Evolutionary conservation across 2,113 vertebrate genomes (phyloP).

Genomic region (Chaetops frenatus): DNA sequence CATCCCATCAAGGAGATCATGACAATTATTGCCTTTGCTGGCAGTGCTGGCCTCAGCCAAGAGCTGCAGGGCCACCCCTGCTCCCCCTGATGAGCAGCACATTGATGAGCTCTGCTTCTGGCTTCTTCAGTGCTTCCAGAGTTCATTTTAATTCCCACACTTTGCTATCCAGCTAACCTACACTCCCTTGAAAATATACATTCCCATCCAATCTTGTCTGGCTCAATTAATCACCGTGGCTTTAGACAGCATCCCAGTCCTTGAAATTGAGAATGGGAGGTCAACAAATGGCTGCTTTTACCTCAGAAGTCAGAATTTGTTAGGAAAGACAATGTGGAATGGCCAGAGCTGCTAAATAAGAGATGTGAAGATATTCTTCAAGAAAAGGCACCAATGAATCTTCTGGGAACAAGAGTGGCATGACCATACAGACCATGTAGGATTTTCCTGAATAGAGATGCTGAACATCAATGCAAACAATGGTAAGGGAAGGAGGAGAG

Average conservation of each 20-base stretch:
- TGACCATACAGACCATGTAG: neutral
- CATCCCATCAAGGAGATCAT: neutral
- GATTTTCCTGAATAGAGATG: neutral
- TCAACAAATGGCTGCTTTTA: neutral
- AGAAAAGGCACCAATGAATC: neutral
- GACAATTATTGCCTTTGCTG: neutral
- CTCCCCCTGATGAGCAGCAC: neutral
- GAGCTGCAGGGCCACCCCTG: neutral
- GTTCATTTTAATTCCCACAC: rapidly evolving
- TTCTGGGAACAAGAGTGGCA: neutral
- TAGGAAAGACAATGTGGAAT: neutral
- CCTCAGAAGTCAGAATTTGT: neutral
- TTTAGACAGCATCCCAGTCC: neutral
- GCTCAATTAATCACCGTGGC: neutral
- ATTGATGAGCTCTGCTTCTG: neutral
- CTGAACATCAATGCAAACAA: neutral
- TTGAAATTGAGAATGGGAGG: neutral
- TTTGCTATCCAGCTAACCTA: neutral
- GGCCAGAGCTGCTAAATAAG: neutral
- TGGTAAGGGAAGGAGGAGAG: neutral
- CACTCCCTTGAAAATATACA: neutral
- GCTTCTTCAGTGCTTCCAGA: neutral
- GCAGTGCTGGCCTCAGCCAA: neutral
- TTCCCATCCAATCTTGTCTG: neutral
- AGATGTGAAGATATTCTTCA: neutral